Percentiles rank a stretch among this genome's conserved stretches.
Conservation (phyloP, 92 coral and sea anemone species). For the Epizoanthus stellaris region DNA sequence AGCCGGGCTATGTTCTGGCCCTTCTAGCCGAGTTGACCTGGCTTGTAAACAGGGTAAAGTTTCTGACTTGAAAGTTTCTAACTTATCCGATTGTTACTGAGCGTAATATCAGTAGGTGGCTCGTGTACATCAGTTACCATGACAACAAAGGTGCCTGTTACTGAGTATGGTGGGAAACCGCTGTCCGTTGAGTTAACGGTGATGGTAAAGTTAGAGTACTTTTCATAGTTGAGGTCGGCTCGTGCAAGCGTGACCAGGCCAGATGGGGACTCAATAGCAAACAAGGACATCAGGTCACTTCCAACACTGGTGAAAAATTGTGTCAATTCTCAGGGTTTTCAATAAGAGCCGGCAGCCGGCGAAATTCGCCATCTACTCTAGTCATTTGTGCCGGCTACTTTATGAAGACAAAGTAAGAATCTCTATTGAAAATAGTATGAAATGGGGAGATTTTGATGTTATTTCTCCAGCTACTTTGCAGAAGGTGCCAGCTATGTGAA, state of each 20-base stretch:
- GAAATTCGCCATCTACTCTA: too few species aligned
- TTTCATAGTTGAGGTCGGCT: slow-evolving; percentile 78
- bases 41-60: neutral
- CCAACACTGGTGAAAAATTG: neutral
- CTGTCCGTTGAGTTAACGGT: slow-evolving; percentile 78
- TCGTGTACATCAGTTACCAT: slow-evolving; percentile 83
- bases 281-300: slow-evolving; percentile 53
- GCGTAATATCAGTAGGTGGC: slow-evolving; percentile 76
- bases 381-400: too few species aligned
- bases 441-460: too few species aligned
- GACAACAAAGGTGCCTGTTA: slow-evolving; percentile 73
- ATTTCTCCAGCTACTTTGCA: too few species aligned
- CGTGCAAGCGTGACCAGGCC: slow-evolving; percentile 68
- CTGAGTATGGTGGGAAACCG: slow-evolving; percentile 85
- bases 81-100: slow-evolving; percentile 62
- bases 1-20: too few species aligned
- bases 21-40: too few species aligned
- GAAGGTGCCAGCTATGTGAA: too few species aligned
- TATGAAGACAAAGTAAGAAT: too few species aligned
- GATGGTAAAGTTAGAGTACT: slow-evolving; percentile 65
- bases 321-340: neutral
- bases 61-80: neutral
- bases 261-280: slow-evolving; percentile 71
- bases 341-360: too few species aligned
- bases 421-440: too few species aligned